phyloP scores from a whole-genome alignment of 2,888 invertebrate species.

The Phymatocera aterrima region DNA sequence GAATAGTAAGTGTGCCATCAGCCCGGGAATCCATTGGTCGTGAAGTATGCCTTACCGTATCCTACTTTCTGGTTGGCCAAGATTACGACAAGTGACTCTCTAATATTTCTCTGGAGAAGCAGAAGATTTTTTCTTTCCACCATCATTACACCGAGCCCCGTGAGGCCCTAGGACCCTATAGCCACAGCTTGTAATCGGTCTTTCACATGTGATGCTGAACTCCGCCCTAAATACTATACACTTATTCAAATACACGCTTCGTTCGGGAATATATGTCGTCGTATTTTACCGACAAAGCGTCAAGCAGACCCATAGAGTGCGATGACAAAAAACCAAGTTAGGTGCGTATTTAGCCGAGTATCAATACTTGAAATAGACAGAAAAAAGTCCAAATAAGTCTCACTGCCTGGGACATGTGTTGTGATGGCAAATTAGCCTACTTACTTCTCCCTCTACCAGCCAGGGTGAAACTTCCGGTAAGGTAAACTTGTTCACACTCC shows the following conservation, averaged over 20 bases:
- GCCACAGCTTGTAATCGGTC: background rate
- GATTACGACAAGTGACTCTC: slow-evolving; percentile 16
- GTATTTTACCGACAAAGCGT: slow-evolving; percentile 34
- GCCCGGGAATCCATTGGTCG: slow-evolving; percentile 58
- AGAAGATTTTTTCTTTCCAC: background rate
- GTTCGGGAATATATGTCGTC: background rate
- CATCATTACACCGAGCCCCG: background rate
- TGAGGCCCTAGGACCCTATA: background rate
- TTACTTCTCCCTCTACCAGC: background rate
- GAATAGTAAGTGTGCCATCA: slow-evolving; percentile 60
- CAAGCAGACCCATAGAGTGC: background rate
- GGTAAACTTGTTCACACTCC: background rate
- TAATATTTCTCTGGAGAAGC: slow-evolving; percentile 2
- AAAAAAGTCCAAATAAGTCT: background rate
- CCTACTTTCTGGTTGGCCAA: slow-evolving; percentile 55
- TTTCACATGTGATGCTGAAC: background rate
- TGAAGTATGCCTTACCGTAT: slow-evolving; percentile 59
- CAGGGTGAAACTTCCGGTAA: slow-evolving; percentile 31
- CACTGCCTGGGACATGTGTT: background rate
- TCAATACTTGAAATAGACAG: slow-evolving; percentile 10
- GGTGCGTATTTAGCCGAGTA: slow-evolving; percentile 1
- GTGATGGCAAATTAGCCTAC: slow-evolving; percentile 35
- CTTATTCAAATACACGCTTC: slow-evolving; percentile 1
- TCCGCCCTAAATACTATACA: background rate
- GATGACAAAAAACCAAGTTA: background rate